phyloP scores from a whole-genome alignment of 1,140 invertebrate species.

The Bombus confusus region DNA sequence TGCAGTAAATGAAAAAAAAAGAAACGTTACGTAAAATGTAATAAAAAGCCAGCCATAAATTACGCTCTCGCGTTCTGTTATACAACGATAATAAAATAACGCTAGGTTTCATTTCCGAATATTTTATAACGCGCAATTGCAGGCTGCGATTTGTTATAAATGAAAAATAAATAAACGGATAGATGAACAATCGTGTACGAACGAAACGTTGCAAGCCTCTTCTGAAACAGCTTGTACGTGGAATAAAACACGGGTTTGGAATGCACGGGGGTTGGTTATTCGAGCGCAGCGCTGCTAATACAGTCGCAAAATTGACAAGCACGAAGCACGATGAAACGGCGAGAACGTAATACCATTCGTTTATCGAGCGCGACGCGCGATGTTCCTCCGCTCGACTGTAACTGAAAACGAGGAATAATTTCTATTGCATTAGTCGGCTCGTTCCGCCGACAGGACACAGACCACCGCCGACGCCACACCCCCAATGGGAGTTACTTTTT shows the following conservation, averaged over 20 bases:
- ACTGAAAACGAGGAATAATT: constrained; percentile 30
- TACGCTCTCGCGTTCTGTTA: not conserved
- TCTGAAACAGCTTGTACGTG: not conserved
- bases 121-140: not conserved
- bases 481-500: constrained; percentile 6
- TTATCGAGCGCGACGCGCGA: constrained; percentile 20
- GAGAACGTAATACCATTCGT: constrained; percentile 40
- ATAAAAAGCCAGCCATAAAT: not conserved
- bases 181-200: not conserved
- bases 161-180: not conserved
- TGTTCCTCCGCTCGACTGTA: not conserved
- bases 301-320: constrained; percentile 32
- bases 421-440: constrained; percentile 23
- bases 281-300: constrained; percentile 17
- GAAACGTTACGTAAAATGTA: not conserved
- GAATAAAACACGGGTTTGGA: not conserved
- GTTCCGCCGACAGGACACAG: not conserved
- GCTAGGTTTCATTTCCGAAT: not conserved
- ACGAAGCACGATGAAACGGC: not conserved
- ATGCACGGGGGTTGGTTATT: constrained; percentile 12
- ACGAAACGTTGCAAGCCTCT: not conserved
- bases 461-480: not conserved
- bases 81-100: not conserved
- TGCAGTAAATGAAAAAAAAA: not conserved
- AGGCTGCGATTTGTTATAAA: not conserved